Conservation (phyloP, 2,797 vertebrate species). For the Anolis apletophallus region DNA sequence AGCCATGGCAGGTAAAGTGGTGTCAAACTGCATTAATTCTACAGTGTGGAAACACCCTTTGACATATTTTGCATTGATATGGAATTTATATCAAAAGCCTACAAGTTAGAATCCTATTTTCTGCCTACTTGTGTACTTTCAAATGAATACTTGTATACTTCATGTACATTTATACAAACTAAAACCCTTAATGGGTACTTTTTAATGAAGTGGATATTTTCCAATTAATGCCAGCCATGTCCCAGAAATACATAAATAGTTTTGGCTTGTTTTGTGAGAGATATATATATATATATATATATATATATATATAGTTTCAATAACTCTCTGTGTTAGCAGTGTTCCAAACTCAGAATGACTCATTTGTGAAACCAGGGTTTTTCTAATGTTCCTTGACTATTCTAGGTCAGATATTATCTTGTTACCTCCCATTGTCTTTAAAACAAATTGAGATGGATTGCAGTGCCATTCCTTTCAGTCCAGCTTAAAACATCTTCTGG, state of each 20-base stretch:
- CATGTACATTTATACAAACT: not conserved
- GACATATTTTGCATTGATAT: not conserved
- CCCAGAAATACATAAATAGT: not conserved
- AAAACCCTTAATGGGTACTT: not conserved
- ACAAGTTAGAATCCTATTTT: not conserved
- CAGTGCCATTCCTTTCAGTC: not conserved
- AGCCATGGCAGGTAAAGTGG: too few species aligned
- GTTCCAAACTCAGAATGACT: conserved; percentile 59
- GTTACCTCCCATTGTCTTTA: conserved; percentile 34
- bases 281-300: too few species aligned
- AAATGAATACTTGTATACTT: not conserved
- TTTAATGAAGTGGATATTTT: not conserved
- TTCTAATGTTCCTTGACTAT: conserved; percentile 45
- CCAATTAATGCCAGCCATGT: rapidly evolving
- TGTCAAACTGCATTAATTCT: too few species aligned
- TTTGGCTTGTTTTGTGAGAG: not conserved
- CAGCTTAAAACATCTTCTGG: not conserved
- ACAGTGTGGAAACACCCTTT: too few species aligned
- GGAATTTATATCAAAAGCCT: not conserved
- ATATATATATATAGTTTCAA: too few species aligned
- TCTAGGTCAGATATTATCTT: conserved; percentile 54
- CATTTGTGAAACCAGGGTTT: conserved; percentile 42
- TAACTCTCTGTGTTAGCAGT: conserved; percentile 19
- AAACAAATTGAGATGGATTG: not conserved
- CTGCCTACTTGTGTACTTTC: not conserved